Evolutionary conservation across 1,140 invertebrate genomes (phyloP).

Genomic region (Agrilus planipennis): DNA sequence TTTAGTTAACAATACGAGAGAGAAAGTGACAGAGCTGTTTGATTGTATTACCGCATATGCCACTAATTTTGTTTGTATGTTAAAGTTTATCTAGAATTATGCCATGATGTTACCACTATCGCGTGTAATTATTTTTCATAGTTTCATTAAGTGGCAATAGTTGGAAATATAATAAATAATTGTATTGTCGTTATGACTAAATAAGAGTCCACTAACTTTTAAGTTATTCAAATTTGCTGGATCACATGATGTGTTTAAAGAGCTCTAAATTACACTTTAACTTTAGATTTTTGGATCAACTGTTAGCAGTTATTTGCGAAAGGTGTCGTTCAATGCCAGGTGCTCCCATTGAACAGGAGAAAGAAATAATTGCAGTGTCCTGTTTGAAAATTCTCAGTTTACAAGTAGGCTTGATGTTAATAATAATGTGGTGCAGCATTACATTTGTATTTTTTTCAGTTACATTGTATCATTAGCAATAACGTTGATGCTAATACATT

Average conservation of each 20-base stretch:
- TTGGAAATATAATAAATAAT: too few species aligned
- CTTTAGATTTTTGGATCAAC: slow-evolving; percentile 48
- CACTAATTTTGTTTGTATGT: too few species aligned
- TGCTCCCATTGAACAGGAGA: slow-evolving; percentile 65
- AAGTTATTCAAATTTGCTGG: neutral
- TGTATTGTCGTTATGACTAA: too few species aligned
- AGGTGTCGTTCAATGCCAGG: slow-evolving; percentile 20
- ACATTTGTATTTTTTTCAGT: slow-evolving; percentile 30
- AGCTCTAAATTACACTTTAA: too few species aligned
- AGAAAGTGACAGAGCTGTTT: too few species aligned
- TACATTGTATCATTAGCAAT: slow-evolving; percentile 64
- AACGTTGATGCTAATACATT: slow-evolving; percentile 50
- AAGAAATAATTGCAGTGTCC: slow-evolving; percentile 83
- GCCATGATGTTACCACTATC: too few species aligned
- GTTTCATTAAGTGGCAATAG: too few species aligned
- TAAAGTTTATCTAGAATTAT: too few species aligned
- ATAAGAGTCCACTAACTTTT: too few species aligned
- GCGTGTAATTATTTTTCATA: too few species aligned
- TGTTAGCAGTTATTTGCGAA: slow-evolving; percentile 57
- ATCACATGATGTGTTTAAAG: neutral
- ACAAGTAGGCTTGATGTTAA: slow-evolving; percentile 47
- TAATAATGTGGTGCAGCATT: neutral
- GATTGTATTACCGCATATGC: too few species aligned
- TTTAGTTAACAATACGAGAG: too few species aligned
- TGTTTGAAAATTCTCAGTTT: slow-evolving; percentile 76